Evolutionary conservation across 2,113 vertebrate species (phyloP), one percentile per base, ranked within the genome.

Genomic region (Grammomys dolichurus): DNA sequence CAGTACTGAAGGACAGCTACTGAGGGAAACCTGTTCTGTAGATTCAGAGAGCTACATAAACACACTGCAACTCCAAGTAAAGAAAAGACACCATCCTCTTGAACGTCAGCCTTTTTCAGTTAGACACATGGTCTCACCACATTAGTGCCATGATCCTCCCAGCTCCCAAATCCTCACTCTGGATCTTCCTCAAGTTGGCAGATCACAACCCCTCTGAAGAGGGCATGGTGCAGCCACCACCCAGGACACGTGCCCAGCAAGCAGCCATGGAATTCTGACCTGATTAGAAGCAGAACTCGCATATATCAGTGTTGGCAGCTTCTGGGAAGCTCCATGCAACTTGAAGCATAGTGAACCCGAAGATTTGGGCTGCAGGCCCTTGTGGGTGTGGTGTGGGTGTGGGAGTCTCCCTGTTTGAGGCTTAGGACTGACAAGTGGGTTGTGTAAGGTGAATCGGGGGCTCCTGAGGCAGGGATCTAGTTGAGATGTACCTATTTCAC

Each of bases 71-170:
- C 13, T 88, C 28, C 0, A 20, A 81, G 20, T 19, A 77, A 76
- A 78, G 46, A 22, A 76, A 76, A 78, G 46, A 17, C 8, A 65
- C 5, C 63, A 84, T 67, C 46, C n/a, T 20, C 13, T 31, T 22
- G 3, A 33, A 31, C 36, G 10, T 46, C 31, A 11, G 19, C 11
- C 51, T 63, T 67, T 20, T n/a, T 87, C 11, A 22, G 63, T 43
- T 67, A 87, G 69, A 40, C 11, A 28, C 17, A 0, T 12, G 13
- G 33, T 13, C 10, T 92, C 26, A 51, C 11, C 20, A 33, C 5
- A 2, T 24, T n/a, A 85, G 7, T 4, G 1, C 43, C 3, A 0
- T 75, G 1, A 16, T 8, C 48, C 78, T 28, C 31, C 14, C 33
- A 8, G 31, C 10, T 54, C 43, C n/a, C 3, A 10, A 82, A 11